Base-by-base conservation (phyloP, 2,797 vertebrate genomes). In the Steatocranus sp. region DNA sequence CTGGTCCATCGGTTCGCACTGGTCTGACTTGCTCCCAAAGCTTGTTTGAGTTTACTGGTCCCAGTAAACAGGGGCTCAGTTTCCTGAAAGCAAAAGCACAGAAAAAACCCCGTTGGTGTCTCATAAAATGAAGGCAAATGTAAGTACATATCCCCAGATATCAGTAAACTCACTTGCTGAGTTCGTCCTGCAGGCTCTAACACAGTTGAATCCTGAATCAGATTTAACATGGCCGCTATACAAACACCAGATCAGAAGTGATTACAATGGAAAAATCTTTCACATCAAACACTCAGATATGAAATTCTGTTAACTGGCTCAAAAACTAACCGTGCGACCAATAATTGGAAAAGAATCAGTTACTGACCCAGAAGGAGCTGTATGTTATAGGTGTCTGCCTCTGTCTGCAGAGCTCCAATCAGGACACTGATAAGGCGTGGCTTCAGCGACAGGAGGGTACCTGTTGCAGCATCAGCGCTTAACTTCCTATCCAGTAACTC, bases 361-460 rank as follows among this genome's bases (percentile, higher is more conserved):
- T 27, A 83, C 91, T 91, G 90, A 99, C 98, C 97, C 88, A 99
- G 81, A 83, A 99, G 97, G 95, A 98, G 97, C 86, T 99, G 98
- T 32, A 96, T 98, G 94, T 99, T 99, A 94, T 96, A 96, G 43
- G 97, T 93, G 85, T 99, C 97, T 0, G 97, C 97, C 95, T 99
- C 98, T 0, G 97, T 98, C 91, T 98, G 97, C 92, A 99, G 93
- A 81, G 97, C 97, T 94, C 97, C 97, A 92, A 98, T 97, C 80
- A 99, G 93, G 89, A 98, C 94, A 91, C 97, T 97, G 93, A 97
- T 94, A 93, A 99, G 96, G 83, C 97, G 96, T 92, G 97, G 93
- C 91, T 97, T 98, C 94, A 98, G 94, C 61, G 97, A 98, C 58
- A 97, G 95, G 92, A 88, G 76, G 66, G 14, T 78, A n/a, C 63